Evolutionary conservation across 2,888 invertebrate genomes (phyloP).

Genomic region (Drosophila greeni): DNA sequence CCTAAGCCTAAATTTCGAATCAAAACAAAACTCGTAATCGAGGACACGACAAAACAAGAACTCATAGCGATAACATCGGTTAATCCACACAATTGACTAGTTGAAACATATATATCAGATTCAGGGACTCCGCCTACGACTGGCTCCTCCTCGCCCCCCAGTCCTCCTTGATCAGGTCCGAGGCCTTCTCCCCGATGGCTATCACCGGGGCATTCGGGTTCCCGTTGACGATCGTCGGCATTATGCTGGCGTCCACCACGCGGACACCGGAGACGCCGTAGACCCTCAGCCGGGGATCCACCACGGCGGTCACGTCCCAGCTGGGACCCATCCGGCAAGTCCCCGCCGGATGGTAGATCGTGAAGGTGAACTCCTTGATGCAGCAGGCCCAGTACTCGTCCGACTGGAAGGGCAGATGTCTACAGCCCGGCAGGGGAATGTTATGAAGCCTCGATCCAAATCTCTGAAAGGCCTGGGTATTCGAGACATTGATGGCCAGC

Average conservation of each 20-base stretch:
- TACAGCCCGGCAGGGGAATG: slow-evolving; percentile 90
- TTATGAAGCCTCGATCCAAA: slow-evolving; percentile 89
- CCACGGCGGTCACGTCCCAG: slow-evolving; percentile 87
- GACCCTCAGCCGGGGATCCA: slow-evolving; percentile 87
- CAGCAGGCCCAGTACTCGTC: slow-evolving; percentile 94
- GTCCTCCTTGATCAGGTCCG: slow-evolving; percentile 93
- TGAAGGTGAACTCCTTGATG: slow-evolving; percentile 88
- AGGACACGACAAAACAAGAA: slow-evolving; percentile 22
- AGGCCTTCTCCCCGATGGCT: slow-evolving; percentile 94
- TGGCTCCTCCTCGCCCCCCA: slow-evolving; percentile 81
- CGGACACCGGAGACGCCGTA: slow-evolving; percentile 88
- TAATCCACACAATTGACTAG: slow-evolving; percentile 65
- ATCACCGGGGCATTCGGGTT: slow-evolving; percentile 94
- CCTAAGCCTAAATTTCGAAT: slow-evolving; percentile 8
- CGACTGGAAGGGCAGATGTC: slow-evolving; percentile 84
- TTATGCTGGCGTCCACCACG: slow-evolving; percentile 91
- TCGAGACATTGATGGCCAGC: slow-evolving; percentile 88
- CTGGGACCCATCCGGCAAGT: slow-evolving; percentile 93
- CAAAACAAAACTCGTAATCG: slow-evolving; percentile 10
- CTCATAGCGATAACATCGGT: slow-evolving; percentile 26
- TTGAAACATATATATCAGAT: slow-evolving; percentile 42
- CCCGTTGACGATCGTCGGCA: slow-evolving; percentile 93
- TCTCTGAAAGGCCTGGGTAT: slow-evolving; percentile 87
- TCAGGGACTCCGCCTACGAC: slow-evolving; percentile 24
- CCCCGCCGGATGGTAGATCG: slow-evolving; percentile 91